A percentile compares a stretch with the other conserved stretches of the same genome.
phyloP scores from a whole-genome alignment of 2,797 vertebrate genomes.

The Eidolon dupreanum region DNA sequence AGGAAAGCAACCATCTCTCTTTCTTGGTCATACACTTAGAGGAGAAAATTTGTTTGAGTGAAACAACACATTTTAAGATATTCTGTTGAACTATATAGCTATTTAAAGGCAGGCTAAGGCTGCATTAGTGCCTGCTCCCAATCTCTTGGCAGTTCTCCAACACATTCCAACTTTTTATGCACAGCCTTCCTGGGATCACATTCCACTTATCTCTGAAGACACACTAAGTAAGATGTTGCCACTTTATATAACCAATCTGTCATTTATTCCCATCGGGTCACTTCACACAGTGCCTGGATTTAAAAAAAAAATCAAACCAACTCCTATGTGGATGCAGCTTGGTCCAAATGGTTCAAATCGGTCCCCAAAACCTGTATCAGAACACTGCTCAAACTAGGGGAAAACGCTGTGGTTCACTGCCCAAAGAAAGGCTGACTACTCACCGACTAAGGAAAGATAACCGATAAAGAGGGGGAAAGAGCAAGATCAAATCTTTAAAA shows the following conservation, averaged over 20 bases:
- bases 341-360: conserved; percentile 9
- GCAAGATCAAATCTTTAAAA: background rate
- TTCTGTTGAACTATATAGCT: conserved; percentile 79
- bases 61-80: conserved; percentile 79
- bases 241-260: conserved; percentile 76
- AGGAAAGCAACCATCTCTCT: conserved; percentile 48
- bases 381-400: background rate
- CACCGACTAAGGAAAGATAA: background rate
- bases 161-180: conserved; percentile 79
- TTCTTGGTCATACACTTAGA: conserved; percentile 58
- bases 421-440: background rate
- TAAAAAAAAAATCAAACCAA: conserved; percentile 76
- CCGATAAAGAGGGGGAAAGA: background rate
- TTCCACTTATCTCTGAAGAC: conserved; percentile 80
- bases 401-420: background rate
- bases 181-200: conserved; percentile 71
- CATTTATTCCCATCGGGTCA: conserved; percentile 75
- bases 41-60: conserved; percentile 74
- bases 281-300: conserved; percentile 65
- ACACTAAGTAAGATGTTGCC: conserved; percentile 78
- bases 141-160: conserved; percentile 84
- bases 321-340: conserved; percentile 63
- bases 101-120: conserved; percentile 82
- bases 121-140: conserved; percentile 79
- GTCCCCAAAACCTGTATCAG: background rate